Conservation (phyloP, 2,888 invertebrate species). For the Ochropacha duplaris region DNA sequence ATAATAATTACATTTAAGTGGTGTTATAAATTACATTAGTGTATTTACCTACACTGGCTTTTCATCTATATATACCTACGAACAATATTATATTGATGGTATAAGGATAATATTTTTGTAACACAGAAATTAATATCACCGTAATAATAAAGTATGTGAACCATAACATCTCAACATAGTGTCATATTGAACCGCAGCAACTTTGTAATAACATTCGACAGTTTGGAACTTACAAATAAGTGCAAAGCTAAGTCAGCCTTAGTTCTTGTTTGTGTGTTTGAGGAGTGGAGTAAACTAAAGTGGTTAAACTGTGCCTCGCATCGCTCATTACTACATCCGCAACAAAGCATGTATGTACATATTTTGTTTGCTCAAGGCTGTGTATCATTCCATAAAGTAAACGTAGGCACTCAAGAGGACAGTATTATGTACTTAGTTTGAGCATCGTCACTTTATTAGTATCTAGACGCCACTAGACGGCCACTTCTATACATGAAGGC, state of each 20-base stretch:
- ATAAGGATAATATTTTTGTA: too few species aligned
- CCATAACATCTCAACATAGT: background rate
- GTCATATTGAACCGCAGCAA: background rate
- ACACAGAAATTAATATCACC: too few species aligned
- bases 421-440: background rate
- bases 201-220: background rate
- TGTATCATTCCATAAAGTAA: background rate
- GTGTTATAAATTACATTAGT: too few species aligned
- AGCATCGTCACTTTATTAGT: background rate
- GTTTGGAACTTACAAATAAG: background rate
- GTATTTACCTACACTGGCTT: too few species aligned
- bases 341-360: background rate
- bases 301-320: background rate
- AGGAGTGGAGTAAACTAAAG: background rate
- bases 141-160: too few species aligned
- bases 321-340: background rate
- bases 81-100: too few species aligned
- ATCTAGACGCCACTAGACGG: background rate
- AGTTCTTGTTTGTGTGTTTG: background rate
- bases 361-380: background rate
- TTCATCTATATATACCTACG: too few species aligned
- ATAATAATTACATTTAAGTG: too few species aligned
- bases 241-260: background rate
- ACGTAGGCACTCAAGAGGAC: background rate
- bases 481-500: background rate